These are phyloP conservation scores for Phocides pigmalion DNA, from an alignment of 1,140 invertebrate genomes.

Conservation along the genomic window DNA sequence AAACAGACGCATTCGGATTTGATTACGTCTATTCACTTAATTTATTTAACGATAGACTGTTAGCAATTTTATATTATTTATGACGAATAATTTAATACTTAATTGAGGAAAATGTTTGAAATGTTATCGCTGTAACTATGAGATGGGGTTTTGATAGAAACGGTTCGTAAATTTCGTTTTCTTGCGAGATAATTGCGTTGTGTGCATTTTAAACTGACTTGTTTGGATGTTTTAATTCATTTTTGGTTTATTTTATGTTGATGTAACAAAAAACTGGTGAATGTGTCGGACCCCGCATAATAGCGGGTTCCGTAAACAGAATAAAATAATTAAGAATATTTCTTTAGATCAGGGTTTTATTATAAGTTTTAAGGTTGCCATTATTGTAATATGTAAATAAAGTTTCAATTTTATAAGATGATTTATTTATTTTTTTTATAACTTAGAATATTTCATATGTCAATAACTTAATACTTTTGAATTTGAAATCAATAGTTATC, in stretches of 20 bases:
- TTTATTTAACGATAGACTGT: conserved; percentile 43
- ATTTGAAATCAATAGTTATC: too few relatives aligned
- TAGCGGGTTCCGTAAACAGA: too few relatives aligned
- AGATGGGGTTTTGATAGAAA: conserved; percentile 31
- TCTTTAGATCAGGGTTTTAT: too few relatives aligned
- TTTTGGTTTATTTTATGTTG: conserved; percentile 4
- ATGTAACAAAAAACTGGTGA: background rate
- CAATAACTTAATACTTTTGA: too few relatives aligned
- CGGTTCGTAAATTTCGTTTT: conserved; percentile 35
- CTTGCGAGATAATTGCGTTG: conserved; percentile 35
- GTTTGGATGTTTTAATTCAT: conserved; percentile 16
- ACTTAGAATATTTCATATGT: too few relatives aligned
- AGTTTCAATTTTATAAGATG: too few relatives aligned
- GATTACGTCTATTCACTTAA: conserved; percentile 34
- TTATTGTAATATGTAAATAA: too few relatives aligned
- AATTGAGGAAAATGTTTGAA: conserved; percentile 36
- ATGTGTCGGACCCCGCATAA: too few relatives aligned
- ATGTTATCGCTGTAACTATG: conserved; percentile 28
- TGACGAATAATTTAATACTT: conserved; percentile 44
- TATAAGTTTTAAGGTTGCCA: too few relatives aligned
- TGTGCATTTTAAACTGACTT: conserved; percentile 15
- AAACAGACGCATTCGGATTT: conserved; percentile 23
- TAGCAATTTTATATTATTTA: conserved; percentile 42
- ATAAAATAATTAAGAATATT: too few relatives aligned
- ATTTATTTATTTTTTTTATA: too few relatives aligned